Evolutionary conservation across 2,797 vertebrate genomes (phyloP), one percentile per base, ranked within the genome.

Genomic region (Tapera naevia): DNA sequence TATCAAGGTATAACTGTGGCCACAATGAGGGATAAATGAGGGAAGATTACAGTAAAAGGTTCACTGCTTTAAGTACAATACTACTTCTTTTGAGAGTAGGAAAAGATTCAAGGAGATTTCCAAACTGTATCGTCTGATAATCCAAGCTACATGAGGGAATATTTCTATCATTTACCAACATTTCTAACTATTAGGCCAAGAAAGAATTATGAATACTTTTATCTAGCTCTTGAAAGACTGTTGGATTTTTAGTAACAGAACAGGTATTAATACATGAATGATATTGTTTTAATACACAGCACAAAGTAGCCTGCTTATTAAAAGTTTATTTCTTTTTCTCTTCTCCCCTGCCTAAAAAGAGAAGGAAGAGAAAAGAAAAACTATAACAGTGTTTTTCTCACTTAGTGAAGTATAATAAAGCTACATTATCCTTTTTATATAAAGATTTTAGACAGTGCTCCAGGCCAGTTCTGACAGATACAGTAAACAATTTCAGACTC

Each of bases 401-500:
- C 37, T 48, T n/a, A 75, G 17, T 37, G 76, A 86, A 88, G n/a
- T 53, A 75, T 35, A 88, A 57, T 67, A 37, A 82, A 87, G 62
- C 69, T 80, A 58, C 16, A 41, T 84, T 89, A 48, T 88, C 33
- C 61, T 88, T 86, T 72, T 74, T 80, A 81, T 56, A 83, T n/a
- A 41, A 50, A 71, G 45, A 88, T 81, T 90, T 92, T 79, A 89
- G 62, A 54, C 56, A 80, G 27, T 76, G 82, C 87, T 95, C 33
- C 45, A 67, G 85, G 73, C 30, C 62, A 96, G 30, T 18, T 86
- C 60, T 93, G 71, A 65, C 69, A 88, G 60, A 76, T 51, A 43
- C 0, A 8, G 86, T 72, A 88, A 96, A 95, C 53, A 86, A 61
- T 95, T 94, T 93, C 69, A 95, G 64, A 70, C 28, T 86, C 3